Percentiles rank a stretch among this genome's conserved stretches.
Conservation (phyloP, 2,797 vertebrate genomes). For the Phrynocephalus vlangalii region DNA sequence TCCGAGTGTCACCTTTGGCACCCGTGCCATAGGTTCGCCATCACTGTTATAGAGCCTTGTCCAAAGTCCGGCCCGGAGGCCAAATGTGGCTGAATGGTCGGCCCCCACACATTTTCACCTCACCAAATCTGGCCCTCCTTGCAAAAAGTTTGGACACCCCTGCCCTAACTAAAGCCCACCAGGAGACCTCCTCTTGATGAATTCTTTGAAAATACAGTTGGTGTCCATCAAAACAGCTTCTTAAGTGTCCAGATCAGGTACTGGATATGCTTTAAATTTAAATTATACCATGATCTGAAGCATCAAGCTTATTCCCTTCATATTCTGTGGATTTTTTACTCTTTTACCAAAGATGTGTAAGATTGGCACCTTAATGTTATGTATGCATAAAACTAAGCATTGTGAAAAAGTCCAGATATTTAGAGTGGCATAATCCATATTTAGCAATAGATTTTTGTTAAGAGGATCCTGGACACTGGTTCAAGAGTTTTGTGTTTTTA, state of each 20-base stretch:
- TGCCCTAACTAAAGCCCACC: background rate
- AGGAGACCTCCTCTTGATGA: background rate
- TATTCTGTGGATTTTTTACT: background rate
- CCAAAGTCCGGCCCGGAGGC: no score
- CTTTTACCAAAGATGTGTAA: background rate
- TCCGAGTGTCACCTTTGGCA: no score
- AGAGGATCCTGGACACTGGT: constrained; percentile 62
- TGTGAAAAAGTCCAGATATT: constrained; percentile 6
- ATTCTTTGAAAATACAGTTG: background rate
- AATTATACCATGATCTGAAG: background rate
- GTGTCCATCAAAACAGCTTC: background rate
- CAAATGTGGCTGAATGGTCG: no score
- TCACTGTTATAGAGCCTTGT: no score
- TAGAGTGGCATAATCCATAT: constrained; percentile 33
- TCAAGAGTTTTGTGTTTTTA: constrained; percentile 73
- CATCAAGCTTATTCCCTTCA: background rate
- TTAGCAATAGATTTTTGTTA: constrained; percentile 43
- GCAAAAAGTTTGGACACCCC: no score
- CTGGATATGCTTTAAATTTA: background rate
- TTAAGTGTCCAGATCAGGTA: no score
- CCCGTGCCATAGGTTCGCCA: no score
- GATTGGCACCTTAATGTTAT: background rate
- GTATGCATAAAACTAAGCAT: background rate
- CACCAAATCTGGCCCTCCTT: no score
- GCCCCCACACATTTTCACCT: no score